Evolutionary conservation across 2,113 vertebrate genomes (phyloP).

Genomic region (Gnathonemus longibarbis): DNA sequence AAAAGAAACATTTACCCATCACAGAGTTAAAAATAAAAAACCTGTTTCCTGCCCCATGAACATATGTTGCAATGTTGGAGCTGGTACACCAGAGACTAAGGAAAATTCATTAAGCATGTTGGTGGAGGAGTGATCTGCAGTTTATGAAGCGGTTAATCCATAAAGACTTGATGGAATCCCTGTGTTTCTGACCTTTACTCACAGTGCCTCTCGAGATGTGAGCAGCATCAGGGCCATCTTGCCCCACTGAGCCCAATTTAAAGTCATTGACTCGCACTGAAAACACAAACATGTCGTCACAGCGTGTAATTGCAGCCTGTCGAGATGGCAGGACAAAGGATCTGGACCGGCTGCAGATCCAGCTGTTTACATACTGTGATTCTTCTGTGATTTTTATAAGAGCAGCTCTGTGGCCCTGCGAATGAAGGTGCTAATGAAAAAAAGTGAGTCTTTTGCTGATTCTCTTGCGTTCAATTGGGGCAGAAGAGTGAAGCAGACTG

Average conservation of each 20-base stretch:
- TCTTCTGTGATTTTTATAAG: neutral
- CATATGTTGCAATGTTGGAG: neutral
- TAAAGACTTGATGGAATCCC: neutral
- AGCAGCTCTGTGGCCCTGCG: neutral
- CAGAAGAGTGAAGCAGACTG: neutral
- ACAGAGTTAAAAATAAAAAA: neutral
- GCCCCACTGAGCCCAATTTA: neutral
- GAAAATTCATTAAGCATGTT: neutral
- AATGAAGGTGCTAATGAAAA: no score
- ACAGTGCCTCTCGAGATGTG: neutral
- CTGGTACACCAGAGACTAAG: neutral
- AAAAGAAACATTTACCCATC: neutral
- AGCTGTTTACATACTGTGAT: neutral
- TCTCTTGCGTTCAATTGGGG: neutral
- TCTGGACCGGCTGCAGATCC: neutral
- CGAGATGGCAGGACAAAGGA: neutral
- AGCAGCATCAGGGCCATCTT: neutral
- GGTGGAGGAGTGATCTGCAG: neutral
- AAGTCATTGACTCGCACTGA: neutral
- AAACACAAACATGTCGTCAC: neutral
- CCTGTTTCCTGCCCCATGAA: neutral
- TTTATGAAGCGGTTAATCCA: neutral
- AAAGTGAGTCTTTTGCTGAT: neutral
- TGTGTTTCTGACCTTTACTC: neutral
- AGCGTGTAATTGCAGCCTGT: neutral